phyloP scores from a whole-genome alignment of 2,113 vertebrate genomes.

The Urocynchramus pylzowi region DNA sequence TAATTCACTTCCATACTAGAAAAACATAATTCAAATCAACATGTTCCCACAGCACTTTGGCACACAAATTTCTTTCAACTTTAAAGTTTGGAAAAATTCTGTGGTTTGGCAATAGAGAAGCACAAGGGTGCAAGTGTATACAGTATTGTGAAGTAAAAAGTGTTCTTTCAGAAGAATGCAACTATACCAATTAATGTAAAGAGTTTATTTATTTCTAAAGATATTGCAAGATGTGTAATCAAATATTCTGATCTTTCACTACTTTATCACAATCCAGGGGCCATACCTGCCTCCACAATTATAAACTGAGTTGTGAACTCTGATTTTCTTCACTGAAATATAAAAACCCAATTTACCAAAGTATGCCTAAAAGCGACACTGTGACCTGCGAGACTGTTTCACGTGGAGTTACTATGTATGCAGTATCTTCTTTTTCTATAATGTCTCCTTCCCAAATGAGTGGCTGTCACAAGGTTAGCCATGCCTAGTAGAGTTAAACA shows the following conservation, averaged over 20 bases:
- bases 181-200: background rate
- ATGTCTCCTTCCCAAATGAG: background rate
- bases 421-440: background rate
- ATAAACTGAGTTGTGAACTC: background rate
- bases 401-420: background rate
- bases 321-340: background rate
- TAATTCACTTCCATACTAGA: background rate
- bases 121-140: background rate
- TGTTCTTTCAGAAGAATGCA: background rate
- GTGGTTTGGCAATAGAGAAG: background rate
- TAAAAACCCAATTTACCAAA: background rate
- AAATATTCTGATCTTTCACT: background rate
- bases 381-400: background rate
- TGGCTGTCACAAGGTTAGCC: background rate
- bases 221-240: background rate
- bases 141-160: background rate
- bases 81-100: slow-evolving; percentile 11
- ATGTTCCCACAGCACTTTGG: background rate
- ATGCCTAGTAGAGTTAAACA: background rate
- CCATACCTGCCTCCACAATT: background rate
- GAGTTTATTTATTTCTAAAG: background rate
- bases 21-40: background rate
- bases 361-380: background rate
- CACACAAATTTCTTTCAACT: background rate
- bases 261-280: background rate